Evolutionary conservation across 1,140 invertebrate species (phyloP), one percentile per base, ranked within the genome.

Genomic region (Drosophila ananassae): DNA sequence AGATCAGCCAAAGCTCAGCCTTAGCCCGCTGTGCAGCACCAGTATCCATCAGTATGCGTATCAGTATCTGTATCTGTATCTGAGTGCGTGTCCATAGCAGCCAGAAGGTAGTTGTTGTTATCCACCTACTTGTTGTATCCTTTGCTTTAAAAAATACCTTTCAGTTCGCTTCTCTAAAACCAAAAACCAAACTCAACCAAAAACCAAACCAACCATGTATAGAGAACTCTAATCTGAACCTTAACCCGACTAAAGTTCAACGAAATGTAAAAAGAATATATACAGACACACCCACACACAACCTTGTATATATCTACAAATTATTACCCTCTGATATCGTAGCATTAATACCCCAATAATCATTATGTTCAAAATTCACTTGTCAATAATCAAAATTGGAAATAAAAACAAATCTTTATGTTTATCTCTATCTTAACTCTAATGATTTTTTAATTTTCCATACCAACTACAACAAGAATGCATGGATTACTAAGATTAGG

Each of bases 101-200:
- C 48, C 50, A 77, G 74, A 77, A 77, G 74, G 73, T 77, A 77
- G 73, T 77, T 77, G 47, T 77, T 77, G 52, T 51, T 55, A 77
- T 75, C 60, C 73, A 68, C 60, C 56, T 51, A 58, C 67, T 62
- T 54, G 17, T 64, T 69, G 62, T 76, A 72, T 50, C 54, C 50
- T 64, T 57, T 47, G 76, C 71, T 83, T 64, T 61, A 32, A 39
- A 39, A 37, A 62, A 57, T 62, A 77, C 62, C 61, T 62, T 58
- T 50, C 53, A 73, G 73, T 82, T 52, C 66, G 82, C 82, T 85
- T 89, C 72, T 89, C 77, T 85, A 79, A 83, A 79, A 77, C 80
- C 50, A 51, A 61, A 47, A 28, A 71, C 66, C 39, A 46, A 58
- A 48, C 39, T 39, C 10, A 17, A 17, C 17, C 17, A 17, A 17